phyloP scores from a whole-genome alignment of 2,797 vertebrate species.

The Eospalax fontanierii region DNA sequence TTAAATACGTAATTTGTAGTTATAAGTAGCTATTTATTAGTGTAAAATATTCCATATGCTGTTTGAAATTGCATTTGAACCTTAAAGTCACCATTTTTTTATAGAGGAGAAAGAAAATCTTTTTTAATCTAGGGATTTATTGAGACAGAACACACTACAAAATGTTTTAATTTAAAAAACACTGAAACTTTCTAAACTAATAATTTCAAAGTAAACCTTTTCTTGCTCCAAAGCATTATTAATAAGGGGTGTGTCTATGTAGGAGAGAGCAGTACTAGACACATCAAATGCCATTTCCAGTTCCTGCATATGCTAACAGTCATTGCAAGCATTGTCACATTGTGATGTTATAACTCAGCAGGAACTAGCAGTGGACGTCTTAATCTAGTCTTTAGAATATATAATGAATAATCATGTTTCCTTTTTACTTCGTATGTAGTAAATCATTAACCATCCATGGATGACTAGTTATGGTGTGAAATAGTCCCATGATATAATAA shows the following conservation, averaged over 20 bases:
- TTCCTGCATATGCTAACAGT: conserved; percentile 61
- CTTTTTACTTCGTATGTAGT: not conserved
- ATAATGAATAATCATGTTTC: conserved; percentile 52
- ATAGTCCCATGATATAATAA: conserved; percentile 56
- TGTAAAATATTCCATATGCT: not conserved
- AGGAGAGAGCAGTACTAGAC: conserved; percentile 4
- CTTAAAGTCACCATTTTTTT: not conserved
- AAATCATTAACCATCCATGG: conserved; percentile 60
- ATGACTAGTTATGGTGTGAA: conserved; percentile 58
- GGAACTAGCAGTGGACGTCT: conserved; percentile 39
- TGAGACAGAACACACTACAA: conserved; percentile 73
- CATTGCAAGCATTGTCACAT: conserved; percentile 16
- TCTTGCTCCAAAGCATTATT: conserved; percentile 73
- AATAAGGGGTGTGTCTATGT: conserved; percentile 75
- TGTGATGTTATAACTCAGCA: conserved; percentile 67
- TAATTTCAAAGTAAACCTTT: conserved; percentile 70
- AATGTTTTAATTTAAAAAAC: conserved; percentile 80
- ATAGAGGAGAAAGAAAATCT: not conserved
- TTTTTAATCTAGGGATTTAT: conserved; percentile 71
- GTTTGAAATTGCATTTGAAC: conserved; percentile 24
- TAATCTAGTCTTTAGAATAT: conserved; percentile 38
- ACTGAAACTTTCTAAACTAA: conserved; percentile 63
- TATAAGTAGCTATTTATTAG: not conserved
- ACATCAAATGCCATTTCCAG: conserved; percentile 77
- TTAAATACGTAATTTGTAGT: not conserved